phyloP scores from a whole-genome alignment of 2,113 vertebrate genomes.

The Grammomys dolichurus region DNA sequence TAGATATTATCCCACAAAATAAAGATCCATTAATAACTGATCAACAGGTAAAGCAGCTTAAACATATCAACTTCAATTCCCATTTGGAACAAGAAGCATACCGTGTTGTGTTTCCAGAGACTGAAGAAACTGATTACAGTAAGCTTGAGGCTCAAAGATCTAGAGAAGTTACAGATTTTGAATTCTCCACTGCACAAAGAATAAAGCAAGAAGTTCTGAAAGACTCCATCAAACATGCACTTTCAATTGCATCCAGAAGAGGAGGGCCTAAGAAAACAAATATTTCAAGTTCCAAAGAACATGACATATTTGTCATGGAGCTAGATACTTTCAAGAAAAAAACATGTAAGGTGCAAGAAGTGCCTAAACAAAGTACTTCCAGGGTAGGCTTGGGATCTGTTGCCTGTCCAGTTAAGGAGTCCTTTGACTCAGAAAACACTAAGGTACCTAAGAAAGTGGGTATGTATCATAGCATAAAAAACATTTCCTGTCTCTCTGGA shows the following conservation, averaged over 20 bases:
- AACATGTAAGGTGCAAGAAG: background rate
- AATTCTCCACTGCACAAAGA: background rate
- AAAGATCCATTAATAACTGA: background rate
- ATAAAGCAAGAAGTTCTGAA: background rate
- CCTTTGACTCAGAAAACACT: background rate
- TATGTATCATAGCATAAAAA: background rate
- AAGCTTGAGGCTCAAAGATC: background rate
- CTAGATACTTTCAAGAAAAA: conserved; percentile 5
- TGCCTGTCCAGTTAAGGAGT: background rate
- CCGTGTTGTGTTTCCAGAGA: background rate
- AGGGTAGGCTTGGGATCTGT: background rate
- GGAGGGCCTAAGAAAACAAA: background rate
- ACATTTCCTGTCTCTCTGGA: background rate
- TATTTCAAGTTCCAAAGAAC: conserved; percentile 33
- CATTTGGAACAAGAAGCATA: conserved; percentile 11
- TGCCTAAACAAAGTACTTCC: background rate
- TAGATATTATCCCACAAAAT: background rate
- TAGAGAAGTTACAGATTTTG: background rate
- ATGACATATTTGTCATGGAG: background rate
- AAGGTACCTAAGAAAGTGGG: background rate
- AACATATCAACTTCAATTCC: background rate
- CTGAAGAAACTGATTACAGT: background rate
- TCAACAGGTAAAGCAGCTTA: background rate
- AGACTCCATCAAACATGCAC: background rate
- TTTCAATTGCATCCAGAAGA: background rate